Evolutionary conservation across 2,888 invertebrate species (phyloP).

Genomic region (Rapana venosa): DNA sequence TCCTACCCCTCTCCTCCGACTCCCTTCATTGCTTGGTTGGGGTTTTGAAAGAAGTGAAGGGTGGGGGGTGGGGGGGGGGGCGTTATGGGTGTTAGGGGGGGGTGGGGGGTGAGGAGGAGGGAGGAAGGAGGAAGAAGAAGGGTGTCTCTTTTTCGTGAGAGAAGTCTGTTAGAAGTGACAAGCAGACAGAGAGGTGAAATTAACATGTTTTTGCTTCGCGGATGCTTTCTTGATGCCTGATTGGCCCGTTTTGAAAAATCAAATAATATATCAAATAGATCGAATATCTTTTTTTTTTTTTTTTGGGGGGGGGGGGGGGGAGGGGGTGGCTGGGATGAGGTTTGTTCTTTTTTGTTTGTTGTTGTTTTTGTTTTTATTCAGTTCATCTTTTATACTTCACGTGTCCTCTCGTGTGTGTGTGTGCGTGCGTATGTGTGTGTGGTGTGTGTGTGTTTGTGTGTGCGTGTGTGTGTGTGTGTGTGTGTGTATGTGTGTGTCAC

Average conservation of each 20-base stretch:
- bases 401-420: background rate
- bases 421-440: too few relatives aligned
- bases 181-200: conserved; percentile 13
- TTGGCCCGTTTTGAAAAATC: conserved; percentile 14
- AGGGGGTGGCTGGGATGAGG: too few relatives aligned
- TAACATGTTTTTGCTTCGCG: conserved; percentile 26
- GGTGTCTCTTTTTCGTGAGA: background rate
- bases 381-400: background rate
- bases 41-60: background rate
- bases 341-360: background rate
- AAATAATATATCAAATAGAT: conserved; percentile 24
- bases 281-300: background rate
- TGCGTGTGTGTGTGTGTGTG: too few relatives aligned
- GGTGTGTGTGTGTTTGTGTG: too few relatives aligned
- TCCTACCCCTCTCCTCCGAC: too few relatives aligned
- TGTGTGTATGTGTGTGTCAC: background rate
- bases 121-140: background rate
- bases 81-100: background rate
- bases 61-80: background rate
- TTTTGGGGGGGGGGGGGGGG: too few relatives aligned
- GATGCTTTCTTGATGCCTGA: conserved; percentile 3
- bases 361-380: background rate
- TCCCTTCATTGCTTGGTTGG: too few relatives aligned
- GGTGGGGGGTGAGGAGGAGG: background rate
- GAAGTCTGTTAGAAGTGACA: background rate